phyloP scores from a whole-genome alignment of 2,888 invertebrate genomes.

The Palloptera scutellata region DNA sequence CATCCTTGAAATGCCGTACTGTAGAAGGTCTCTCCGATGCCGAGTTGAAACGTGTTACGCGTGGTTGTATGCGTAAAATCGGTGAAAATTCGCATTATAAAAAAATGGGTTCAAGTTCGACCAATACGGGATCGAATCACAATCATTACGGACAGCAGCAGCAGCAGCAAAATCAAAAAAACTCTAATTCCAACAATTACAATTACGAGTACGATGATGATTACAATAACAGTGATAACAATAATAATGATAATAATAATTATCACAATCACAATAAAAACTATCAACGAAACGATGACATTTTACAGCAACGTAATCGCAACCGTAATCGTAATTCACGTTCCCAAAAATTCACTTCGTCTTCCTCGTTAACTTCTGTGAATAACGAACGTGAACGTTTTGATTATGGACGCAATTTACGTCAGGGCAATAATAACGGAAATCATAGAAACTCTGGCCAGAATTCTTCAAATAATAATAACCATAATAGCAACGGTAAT shows the following conservation, averaged over 20 bases:
- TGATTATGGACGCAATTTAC: conserved; percentile 13
- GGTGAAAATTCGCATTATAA: conserved; percentile 38
- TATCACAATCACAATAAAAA: conserved; percentile 15
- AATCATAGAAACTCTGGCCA: no score
- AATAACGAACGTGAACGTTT: conserved; percentile 11
- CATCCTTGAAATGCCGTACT: conserved; percentile 67
- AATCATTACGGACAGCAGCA: conserved; percentile 22
- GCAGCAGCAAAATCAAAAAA: conserved; percentile 31
- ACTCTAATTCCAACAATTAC: conserved; percentile 23
- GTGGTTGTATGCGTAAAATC: conserved; percentile 67
- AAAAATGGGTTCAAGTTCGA: not conserved
- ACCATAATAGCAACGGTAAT: conserved; percentile 41
- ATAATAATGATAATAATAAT: conserved; percentile 29
- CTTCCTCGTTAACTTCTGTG: conserved; percentile 41
- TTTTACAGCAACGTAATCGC: conserved; percentile 42
- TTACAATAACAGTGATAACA: conserved; percentile 42
- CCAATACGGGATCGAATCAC: not conserved
- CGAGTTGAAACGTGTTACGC: conserved; percentile 69
- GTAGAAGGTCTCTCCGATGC: conserved; percentile 70
- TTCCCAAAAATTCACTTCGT: conserved; percentile 14
- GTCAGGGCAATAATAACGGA: conserved; percentile 13
- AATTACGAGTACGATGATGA: conserved; percentile 22
- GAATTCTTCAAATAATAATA: conserved; percentile 20
- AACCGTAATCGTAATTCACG: conserved; percentile 34
- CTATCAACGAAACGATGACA: conserved; percentile 32